Base-by-base conservation (phyloP, 2,888 invertebrate genomes). In the Congeria kusceri region DNA sequence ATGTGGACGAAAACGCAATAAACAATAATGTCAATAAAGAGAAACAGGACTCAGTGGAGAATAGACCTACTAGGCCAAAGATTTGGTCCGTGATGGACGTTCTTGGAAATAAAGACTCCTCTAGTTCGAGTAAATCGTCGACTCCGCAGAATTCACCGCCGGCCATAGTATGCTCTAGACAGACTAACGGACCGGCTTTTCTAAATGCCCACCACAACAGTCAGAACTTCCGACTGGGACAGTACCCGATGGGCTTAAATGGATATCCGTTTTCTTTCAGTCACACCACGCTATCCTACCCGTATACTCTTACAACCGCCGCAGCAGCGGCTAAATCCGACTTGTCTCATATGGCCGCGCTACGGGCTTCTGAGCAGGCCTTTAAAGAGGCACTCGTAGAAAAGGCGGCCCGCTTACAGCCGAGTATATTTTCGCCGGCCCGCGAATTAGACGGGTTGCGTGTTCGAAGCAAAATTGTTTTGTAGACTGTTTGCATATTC, bases 271-370 rank as follows among this genome's bases (percentile, higher is more conserved):
- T 91, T 44, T 87, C 91, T 7, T 75, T 91, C 27, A 86, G 87
- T 75, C 91, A 91, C 63, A 86, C 89, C 27, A 89, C 91, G 9
- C 77, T 91, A n/a, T 90, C 90, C 13, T 91, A 91, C 69, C 91
- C 91, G 7, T 91, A 91, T 71, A 86, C 87, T 28, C 75, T 91
- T 20, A 86, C 89, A 20, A 77, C 89, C 23, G 79, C 89, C 23
- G 86, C 89, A 25, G 83, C 87, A 13, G 79, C 86, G 25, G 82
- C 85, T 15, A 87, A 87, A 49, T 79, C 87, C 0, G 83, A 82
- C 58, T 59, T 80, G 0, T 74, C 53, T 63, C 81, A 86, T 59
- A 64, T 78, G n/a, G 85, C 80, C 15, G 75, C 82, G 9, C 67
- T 82, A 25, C 58, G 77, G 15, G 78, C 80, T 1, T 65, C 84